These are phyloP conservation scores for Anthonomus grandis DNA, from an alignment of 1,140 invertebrate genomes.

Conservation along the genomic window DNA sequence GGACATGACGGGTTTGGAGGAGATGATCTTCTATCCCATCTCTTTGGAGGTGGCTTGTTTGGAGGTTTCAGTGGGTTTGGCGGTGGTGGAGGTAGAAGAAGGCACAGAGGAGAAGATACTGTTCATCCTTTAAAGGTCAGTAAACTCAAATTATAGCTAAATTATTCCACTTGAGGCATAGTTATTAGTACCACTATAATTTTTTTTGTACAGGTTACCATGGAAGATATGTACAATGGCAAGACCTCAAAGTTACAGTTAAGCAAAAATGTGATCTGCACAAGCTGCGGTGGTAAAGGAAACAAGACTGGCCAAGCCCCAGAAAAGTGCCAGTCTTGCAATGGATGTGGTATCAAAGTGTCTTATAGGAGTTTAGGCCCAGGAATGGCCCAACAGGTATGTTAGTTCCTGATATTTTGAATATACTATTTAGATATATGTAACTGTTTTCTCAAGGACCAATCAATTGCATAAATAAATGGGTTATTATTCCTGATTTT, in stretches of 20 bases:
- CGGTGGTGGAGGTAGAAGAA: constrained; percentile 50
- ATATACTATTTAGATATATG: too few species aligned
- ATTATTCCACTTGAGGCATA: too few species aligned
- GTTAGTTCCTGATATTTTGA: too few species aligned
- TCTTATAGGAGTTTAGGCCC: constrained; percentile 68
- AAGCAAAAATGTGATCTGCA: constrained; percentile 84
- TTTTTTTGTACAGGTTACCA: too few species aligned
- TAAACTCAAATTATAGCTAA: too few species aligned
- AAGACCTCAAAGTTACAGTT: constrained; percentile 79
- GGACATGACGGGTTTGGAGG: constrained; percentile 56
- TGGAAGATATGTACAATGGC: constrained; percentile 92
- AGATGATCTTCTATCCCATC: constrained; percentile 63
- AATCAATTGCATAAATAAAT: too few species aligned
- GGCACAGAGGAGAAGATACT: constrained; percentile 64
- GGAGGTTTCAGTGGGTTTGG: constrained; percentile 45
- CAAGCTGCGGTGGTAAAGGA: constrained; percentile 77
- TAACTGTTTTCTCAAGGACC: too few species aligned
- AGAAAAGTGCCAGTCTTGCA: constrained; percentile 69
- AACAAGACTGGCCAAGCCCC: constrained; percentile 71
- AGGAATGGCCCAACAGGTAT: constrained; percentile 78
- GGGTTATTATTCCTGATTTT: too few species aligned
- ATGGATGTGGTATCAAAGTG: constrained; percentile 74
- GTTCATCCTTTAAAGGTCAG: constrained; percentile 73
- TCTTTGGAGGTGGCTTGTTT: constrained; percentile 63
- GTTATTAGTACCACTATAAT: too few species aligned